Conservation (phyloP, 2,888 invertebrate species). For the Drosophila imparisetae region DNA sequence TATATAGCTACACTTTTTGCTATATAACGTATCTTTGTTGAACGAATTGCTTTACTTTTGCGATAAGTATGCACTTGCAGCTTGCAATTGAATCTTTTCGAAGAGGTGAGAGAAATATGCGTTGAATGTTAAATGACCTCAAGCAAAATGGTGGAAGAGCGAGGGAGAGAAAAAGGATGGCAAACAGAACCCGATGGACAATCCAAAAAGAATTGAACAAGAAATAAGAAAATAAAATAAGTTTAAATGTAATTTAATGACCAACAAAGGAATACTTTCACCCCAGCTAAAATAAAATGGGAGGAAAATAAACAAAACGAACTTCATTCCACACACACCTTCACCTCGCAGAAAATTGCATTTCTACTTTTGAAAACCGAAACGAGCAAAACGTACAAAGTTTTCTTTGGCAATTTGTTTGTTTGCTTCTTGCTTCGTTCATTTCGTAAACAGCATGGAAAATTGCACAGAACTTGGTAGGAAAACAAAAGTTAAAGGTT, state of each 20-base stretch:
- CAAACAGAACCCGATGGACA: background rate
- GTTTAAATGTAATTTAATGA: conserved; percentile 67
- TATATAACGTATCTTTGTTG: background rate
- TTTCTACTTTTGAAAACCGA: conserved; percentile 24
- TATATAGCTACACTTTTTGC: background rate
- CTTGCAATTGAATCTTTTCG: background rate
- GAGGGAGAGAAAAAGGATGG: background rate
- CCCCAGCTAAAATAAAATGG: background rate
- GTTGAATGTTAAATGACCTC: conserved; percentile 23
- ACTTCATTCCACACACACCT: conserved; percentile 10
- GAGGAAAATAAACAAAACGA: background rate
- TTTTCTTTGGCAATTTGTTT: conserved; percentile 74
- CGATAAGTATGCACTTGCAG: conserved; percentile 17
- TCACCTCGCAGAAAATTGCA: conserved; percentile 41
- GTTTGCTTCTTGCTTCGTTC: conserved; percentile 66
- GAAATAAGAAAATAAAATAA: conserved; percentile 27
- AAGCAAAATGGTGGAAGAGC: background rate
- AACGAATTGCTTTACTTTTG: background rate
- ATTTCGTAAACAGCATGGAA: conserved; percentile 73
- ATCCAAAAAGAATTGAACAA: conserved; percentile 3
- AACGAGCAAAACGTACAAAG: conserved; percentile 59
- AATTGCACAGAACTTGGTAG: conserved; percentile 63
- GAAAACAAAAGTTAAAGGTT: conserved; percentile 65
- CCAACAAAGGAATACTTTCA: conserved; percentile 60
- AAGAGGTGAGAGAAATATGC: conserved; percentile 3